phyloP scores from a whole-genome alignment of 2,888 invertebrate species.

The Oasisia sp. region DNA sequence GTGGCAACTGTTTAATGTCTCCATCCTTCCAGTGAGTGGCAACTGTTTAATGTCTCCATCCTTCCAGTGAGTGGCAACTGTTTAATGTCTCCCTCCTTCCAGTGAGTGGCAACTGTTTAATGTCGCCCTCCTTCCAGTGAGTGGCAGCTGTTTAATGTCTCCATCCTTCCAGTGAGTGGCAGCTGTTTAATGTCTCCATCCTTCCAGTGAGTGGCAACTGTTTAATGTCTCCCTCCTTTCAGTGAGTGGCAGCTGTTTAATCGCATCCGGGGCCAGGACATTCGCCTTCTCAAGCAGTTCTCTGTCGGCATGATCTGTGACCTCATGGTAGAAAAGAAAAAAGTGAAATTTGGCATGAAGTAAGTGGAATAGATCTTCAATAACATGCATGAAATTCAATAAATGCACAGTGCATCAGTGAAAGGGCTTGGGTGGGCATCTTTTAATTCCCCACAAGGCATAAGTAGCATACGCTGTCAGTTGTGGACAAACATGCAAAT shows the following conservation, averaged over 20 bases:
- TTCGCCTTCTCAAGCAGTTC: constrained; percentile 76
- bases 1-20: constrained; percentile 71
- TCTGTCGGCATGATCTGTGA: constrained; percentile 81
- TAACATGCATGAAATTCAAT: neutral
- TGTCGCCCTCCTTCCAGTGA: constrained; percentile 25
- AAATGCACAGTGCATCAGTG: too few relatives aligned
- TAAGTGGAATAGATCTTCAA: constrained; percentile 67
- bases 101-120: too few relatives aligned
- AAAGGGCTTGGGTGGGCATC: too few relatives aligned
- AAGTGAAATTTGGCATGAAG: constrained; percentile 83
- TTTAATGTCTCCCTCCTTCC: neutral
- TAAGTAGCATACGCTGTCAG: too few relatives aligned
- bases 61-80: too few relatives aligned
- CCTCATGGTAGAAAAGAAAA: constrained; percentile 86
- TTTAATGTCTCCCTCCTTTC: neutral
- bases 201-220: too few relatives aligned
- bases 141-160: too few relatives aligned
- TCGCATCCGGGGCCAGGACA: constrained; percentile 75
- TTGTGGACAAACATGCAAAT: too few relatives aligned
- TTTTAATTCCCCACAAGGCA: too few relatives aligned
- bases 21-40: too few relatives aligned
- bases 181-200: neutral
- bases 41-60: constrained; percentile 65
- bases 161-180: too few relatives aligned
- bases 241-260: constrained; percentile 69